Percentiles rank a stretch among this genome's conserved stretches.
phyloP scores from a whole-genome alignment of 1,140 invertebrate genomes.

The Eupeodes corollae region DNA sequence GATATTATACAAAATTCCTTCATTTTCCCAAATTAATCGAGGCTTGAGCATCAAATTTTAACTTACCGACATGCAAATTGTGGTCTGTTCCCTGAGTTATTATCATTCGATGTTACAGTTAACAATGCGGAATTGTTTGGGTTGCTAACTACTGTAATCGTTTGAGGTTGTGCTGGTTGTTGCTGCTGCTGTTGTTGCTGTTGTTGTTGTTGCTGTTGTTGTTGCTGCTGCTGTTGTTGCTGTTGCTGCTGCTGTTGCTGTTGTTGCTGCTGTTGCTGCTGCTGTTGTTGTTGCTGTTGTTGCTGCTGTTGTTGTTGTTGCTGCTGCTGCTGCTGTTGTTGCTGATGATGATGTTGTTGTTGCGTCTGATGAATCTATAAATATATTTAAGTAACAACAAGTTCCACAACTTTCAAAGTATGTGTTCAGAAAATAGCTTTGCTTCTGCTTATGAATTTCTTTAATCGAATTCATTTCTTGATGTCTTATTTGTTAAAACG shows the following conservation, averaged over 20 bases:
- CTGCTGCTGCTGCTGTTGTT: slow-evolving; percentile 15
- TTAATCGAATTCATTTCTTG: background rate
- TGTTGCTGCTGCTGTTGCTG: slow-evolving; percentile 32
- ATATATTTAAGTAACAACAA: background rate
- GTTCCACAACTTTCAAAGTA: background rate
- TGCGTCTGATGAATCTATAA: slow-evolving; percentile 8
- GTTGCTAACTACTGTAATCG: slow-evolving; percentile 36
- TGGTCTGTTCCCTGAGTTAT: slow-evolving; percentile 21
- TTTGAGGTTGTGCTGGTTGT: slow-evolving; percentile 31
- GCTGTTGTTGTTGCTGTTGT: slow-evolving; percentile 3
- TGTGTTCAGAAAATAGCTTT: too few relatives aligned
- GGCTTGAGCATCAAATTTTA: too few relatives aligned
- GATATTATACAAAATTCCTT: slow-evolving; percentile 2
- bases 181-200: slow-evolving; percentile 37
- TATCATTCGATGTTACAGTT: slow-evolving; percentile 29
- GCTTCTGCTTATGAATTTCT: too few relatives aligned
- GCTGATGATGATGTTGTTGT: slow-evolving; percentile 16
- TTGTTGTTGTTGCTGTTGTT: slow-evolving; percentile 36
- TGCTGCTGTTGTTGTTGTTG: slow-evolving; percentile 10
- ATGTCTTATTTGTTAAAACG: background rate
- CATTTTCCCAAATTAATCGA: too few relatives aligned
- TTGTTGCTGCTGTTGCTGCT: slow-evolving; percentile 24
- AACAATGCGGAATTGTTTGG: slow-evolving; percentile 28
- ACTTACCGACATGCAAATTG: slow-evolving; percentile 39
- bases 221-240: slow-evolving; percentile 27